Conservation (phyloP, 2,113 vertebrate species). For the Alligator mississippiensis region DNA sequence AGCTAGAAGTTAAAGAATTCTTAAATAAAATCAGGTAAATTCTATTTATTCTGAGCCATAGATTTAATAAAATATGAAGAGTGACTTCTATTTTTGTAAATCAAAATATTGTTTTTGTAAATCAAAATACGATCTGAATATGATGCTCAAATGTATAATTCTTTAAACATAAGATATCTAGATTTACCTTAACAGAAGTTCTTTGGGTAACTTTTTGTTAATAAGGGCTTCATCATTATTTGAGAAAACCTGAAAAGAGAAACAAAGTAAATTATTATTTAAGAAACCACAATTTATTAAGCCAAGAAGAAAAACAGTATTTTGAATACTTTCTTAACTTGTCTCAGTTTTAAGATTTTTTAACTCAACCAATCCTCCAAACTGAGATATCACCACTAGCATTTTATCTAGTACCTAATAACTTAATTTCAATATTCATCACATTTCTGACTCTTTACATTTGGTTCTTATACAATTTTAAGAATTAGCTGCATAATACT, state of each 20-base stretch:
- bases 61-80: constrained; percentile 42
- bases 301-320: neutral
- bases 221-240: constrained; percentile 95
- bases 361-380: neutral
- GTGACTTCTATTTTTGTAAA: constrained; percentile 1
- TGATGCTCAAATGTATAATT: neutral
- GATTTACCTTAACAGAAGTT: constrained; percentile 93
- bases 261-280: neutral
- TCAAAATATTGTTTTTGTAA: neutral
- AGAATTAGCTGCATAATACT: neutral
- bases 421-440: neutral
- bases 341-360: neutral
- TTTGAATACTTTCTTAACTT: neutral
- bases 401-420: neutral
- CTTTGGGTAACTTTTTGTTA: constrained; percentile 98
- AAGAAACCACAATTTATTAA: neutral
- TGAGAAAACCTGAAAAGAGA: constrained; percentile 88
- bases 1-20: constrained; percentile 50
- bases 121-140: neutral
- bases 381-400: neutral
- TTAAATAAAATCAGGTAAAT: constrained; percentile 38
- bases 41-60: constrained; percentile 34
- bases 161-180: neutral
- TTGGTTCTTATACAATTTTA: neutral
- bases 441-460: neutral